Conservation (phyloP, 2,113 vertebrate genomes). For the Egretta garzetta region DNA sequence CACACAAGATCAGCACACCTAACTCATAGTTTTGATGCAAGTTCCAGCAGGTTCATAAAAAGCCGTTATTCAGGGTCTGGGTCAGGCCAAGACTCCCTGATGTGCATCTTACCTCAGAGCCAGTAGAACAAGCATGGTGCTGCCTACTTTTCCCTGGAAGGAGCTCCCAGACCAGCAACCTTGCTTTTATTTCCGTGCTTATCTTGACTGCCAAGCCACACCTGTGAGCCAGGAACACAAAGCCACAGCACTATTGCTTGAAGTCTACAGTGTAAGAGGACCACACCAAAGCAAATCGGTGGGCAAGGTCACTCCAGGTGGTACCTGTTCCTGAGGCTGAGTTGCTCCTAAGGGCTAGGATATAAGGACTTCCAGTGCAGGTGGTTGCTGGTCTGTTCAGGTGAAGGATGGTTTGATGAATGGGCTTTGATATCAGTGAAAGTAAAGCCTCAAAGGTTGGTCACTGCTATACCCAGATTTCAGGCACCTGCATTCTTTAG, state of each 20-base stretch:
- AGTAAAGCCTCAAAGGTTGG: neutral
- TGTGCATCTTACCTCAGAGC: fast-evolving
- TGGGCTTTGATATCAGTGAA: neutral
- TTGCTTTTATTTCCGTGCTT: neutral
- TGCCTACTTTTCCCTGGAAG: fast-evolving
- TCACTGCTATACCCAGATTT: neutral
- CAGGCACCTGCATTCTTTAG: neutral
- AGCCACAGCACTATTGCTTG: neutral
- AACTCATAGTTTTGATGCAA: neutral
- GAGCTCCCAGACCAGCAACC: fast-evolving
- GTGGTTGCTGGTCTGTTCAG: neutral
- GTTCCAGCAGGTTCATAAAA: neutral
- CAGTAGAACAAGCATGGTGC: fast-evolving
- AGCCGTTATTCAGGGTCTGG: fast-evolving
- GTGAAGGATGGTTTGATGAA: neutral
- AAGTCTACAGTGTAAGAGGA: neutral
- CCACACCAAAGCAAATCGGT: neutral
- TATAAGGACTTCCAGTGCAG: neutral
- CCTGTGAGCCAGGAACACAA: neutral
- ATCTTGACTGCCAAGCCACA: neutral
- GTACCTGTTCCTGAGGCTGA: neutral
- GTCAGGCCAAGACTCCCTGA: neutral
- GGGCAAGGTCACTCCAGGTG: neutral
- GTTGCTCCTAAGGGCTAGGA: neutral
- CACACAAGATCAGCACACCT: neutral